Evolutionary conservation across 2,888 invertebrate genomes (phyloP).

Genomic region (Erebia aethiops): DNA sequence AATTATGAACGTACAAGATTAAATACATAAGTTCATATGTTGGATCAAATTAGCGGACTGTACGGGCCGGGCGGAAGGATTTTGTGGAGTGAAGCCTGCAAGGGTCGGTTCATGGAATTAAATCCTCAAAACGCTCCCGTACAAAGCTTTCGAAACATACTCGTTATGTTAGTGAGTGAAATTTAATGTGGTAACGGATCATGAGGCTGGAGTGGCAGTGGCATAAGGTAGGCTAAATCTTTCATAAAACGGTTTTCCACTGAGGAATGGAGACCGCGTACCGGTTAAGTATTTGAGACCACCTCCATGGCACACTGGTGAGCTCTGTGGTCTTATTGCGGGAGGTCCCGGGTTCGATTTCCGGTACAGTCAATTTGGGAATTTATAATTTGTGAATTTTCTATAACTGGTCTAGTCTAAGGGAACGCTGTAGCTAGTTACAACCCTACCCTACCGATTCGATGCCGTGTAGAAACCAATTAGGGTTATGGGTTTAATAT

Average conservation of each 20-base stretch:
- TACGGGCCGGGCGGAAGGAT: slow-evolving; percentile 5
- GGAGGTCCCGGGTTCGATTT: too few species aligned
- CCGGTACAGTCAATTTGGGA: too few species aligned
- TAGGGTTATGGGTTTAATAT: too few species aligned
- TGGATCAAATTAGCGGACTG: slow-evolving; percentile 7
- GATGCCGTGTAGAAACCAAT: too few species aligned
- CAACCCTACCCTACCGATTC: too few species aligned
- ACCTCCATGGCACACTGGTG: too few species aligned
- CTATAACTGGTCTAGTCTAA: too few species aligned
- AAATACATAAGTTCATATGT: slow-evolving; percentile 9
- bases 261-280: background rate
- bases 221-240: background rate
- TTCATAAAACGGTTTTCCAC: background rate
- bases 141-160: background rate
- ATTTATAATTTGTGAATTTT: too few species aligned
- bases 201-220: background rate
- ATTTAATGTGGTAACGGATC: background rate
- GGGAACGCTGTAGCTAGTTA: too few species aligned
- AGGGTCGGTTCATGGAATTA: slow-evolving; percentile 15
- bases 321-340: too few species aligned
- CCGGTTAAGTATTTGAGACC: too few species aligned
- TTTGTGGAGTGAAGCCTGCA: slow-evolving; percentile 14
- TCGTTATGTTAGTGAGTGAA: background rate
- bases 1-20: slow-evolving; percentile 15
- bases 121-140: slow-evolving; percentile 7